phyloP scores from a whole-genome alignment of 2,113 vertebrate species.

The Perognathus longimembris region DNA sequence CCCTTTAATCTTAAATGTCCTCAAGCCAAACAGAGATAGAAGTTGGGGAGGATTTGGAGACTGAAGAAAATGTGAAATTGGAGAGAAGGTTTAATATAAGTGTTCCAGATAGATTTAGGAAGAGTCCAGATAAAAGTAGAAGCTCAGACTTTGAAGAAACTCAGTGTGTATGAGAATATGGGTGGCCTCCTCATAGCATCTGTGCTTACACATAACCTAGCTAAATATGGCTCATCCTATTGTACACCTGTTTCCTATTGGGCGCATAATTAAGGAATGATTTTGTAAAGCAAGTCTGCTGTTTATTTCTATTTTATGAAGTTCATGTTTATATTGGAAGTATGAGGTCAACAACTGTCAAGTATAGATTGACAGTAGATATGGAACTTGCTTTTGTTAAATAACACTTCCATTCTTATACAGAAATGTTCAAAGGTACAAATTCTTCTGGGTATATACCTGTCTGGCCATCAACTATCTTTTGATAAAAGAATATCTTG shows the following conservation, averaged over 20 bases:
- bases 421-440: not conserved
- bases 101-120: not conserved
- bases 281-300: not conserved
- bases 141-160: not conserved
- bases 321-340: conserved; percentile 14
- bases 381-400: conserved; percentile 32
- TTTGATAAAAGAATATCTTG: conserved; percentile 19
- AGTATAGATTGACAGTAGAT: not conserved
- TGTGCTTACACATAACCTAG: not conserved
- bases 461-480: conserved; percentile 12
- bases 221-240: not conserved
- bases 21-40: not conserved
- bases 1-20: not conserved
- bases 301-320: not conserved
- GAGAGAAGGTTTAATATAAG: not conserved
- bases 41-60: not conserved
- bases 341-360: not conserved
- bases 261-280: not conserved
- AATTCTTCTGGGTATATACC: conserved; percentile 18
- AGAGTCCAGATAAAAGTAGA: not conserved
- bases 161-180: not conserved
- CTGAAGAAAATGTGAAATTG: not conserved
- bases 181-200: not conserved
- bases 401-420: not conserved
- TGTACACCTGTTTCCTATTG: not conserved